phyloP scores from a whole-genome alignment of 2,797 vertebrate genomes.

The Chloroceryle inda region DNA sequence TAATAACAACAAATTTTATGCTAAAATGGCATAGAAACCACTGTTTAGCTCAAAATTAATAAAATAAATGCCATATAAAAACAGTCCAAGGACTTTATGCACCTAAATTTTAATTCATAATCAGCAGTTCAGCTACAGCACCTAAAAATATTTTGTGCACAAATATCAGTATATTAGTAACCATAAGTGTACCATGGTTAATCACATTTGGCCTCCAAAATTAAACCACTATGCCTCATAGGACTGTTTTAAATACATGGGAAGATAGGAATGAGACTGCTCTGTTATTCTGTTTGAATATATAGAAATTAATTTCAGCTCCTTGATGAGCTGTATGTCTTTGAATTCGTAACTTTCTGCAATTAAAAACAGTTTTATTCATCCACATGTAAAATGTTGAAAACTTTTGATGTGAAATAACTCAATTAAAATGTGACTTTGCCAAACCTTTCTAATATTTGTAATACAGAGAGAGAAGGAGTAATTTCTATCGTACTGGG shows the following conservation, averaged over 20 bases:
- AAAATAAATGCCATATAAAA: background rate
- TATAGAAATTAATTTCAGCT: background rate
- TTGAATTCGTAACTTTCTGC: background rate
- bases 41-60: background rate
- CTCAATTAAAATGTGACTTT: background rate
- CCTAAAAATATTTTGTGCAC: background rate
- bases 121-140: background rate
- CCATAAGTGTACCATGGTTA: background rate
- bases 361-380: background rate
- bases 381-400: background rate
- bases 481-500: background rate
- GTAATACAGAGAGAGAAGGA: background rate
- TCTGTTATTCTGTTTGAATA: background rate
- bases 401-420: background rate
- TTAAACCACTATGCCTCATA: background rate
- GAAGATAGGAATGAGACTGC: background rate
- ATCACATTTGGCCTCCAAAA: background rate
- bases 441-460: background rate
- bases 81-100: background rate
- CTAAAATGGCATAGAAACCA: background rate
- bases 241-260: background rate
- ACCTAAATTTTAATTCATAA: slow-evolving; percentile 28
- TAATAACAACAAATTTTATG: background rate
- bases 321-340: background rate
- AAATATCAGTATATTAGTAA: background rate